Evolutionary conservation across 2,113 vertebrate species (phyloP).

Genomic region (Pituophis catenifer): DNA sequence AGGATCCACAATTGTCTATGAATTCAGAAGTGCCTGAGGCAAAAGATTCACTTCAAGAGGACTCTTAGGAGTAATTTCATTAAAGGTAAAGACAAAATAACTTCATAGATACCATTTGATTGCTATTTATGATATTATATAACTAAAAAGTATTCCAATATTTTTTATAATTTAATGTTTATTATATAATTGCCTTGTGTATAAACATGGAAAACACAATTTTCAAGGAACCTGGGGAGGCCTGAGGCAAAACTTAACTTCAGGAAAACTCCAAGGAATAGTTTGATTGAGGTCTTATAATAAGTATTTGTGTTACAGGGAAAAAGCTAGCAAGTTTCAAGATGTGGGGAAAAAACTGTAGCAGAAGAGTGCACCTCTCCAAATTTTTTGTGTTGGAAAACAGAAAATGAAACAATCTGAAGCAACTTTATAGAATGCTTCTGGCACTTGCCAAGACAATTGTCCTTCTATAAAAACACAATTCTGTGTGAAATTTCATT

Average conservation of each 20-base stretch:
- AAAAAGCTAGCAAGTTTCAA: not conserved
- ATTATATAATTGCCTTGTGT: not conserved
- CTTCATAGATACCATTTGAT: not conserved
- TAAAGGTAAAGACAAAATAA: not conserved
- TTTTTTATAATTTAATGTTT: not conserved
- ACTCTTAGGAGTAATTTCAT: not conserved
- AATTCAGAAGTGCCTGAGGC: not conserved
- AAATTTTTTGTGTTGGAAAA: not conserved
- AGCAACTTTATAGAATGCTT: not conserved
- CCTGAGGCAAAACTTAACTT: not conserved
- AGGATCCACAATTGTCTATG: not conserved
- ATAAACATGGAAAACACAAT: not conserved
- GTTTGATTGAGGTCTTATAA: not conserved
- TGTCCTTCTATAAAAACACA: not conserved
- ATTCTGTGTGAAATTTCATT: not conserved
- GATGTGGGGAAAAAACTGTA: not conserved
- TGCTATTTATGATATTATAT: not conserved
- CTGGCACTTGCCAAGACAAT: not conserved
- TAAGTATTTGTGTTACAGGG: not conserved
- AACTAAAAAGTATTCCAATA: not conserved
- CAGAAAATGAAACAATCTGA: not conserved
- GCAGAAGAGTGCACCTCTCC: not conserved
- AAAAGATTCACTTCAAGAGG: not conserved
- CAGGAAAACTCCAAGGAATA: not conserved
- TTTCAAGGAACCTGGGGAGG: not conserved